Base-by-base conservation (phyloP, 2,113 vertebrate species). In the Rhea americana region DNA sequence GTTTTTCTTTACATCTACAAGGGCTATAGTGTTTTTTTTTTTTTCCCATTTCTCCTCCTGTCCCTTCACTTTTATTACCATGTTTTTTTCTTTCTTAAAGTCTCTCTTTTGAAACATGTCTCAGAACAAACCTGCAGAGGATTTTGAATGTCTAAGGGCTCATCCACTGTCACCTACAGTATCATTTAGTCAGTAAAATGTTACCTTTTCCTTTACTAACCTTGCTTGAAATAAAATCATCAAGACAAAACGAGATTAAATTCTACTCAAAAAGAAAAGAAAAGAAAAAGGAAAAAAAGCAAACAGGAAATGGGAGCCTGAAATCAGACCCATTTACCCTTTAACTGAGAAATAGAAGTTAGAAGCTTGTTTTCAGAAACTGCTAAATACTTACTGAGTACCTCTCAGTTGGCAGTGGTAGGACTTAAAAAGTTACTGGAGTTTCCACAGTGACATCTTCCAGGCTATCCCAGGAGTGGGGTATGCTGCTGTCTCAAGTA, bases 171-270 rank as follows among this genome's bases (percentile, higher is more conserved):
- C 82, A 41, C 8, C 8, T 58, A 2, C n/a, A 24, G 7, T 67
- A 51, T 13, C 26, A 47, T 56, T 61, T 22, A 56, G 51, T 37
- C 26, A 71, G 48, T 50, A 51, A 48, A 50, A 63, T 1, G 0
- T 35, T 51, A 51, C 7, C 14, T 61, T n/a, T 68, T 88, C 16
- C n/a, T 59, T 59, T 48, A 22, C 10, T 50, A 70, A 56, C 20
- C 16, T 59, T 63, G 30, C 30, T 37, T 61, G n/a, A 75, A 78
- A 82, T 70, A 35, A 74, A 81, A 13, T 41, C 6, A 19, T 15
- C 0, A 3, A 75, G 45, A 32, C 5, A 67, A 28, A 83, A 56
- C 13, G 19, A 7, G 1, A 0, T 48, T 25, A 58, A n/a, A 32
- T 81, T 80, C 30, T 51, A 43, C 35, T 43, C 26, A 18, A 51